Evolutionary conservation across 1,140 invertebrate genomes (phyloP), one percentile per base, ranked within the genome.

Genomic region (Cotesia glomerata): DNA sequence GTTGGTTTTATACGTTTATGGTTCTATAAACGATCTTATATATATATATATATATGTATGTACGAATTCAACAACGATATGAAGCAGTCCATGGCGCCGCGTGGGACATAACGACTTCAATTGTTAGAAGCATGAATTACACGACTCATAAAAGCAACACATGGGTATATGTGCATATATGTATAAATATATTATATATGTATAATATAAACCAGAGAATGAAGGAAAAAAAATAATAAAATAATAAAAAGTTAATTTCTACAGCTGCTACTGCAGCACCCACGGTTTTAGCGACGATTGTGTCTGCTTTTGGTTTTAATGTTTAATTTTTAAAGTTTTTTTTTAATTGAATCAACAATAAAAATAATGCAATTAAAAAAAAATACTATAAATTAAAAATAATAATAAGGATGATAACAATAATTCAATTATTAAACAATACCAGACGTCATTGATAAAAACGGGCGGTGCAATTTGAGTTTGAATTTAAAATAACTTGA

Each of bases 101-200:
- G 49, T 62, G 64, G 66, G 67, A 72, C 51, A 72, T 70, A 75
- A 75, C 66, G 65, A 72, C 56, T 64, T 36, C 74, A 75, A 75
- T 75, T 72, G 74, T 72, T 72, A 58, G 66, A 67, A 36, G 74
- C 68, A 75, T 75, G 52, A 72, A 75, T 75, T 75, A 75, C 61
- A 39, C 74, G 66, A 72, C 59, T 75, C 74, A 75, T 69, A 72
- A 66, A 39, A 63, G 36, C 32, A 58, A 39, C 45, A 54, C 52
- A 51, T 58, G 58, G 34, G 64, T 68, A 72, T 26, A 71, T 69
- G 45, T 75, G 64, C 58, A 39, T 49, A 18, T 36, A 49, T 56
- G 26, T 39, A 58, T 39, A 52, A 32, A 68, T 45, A 68, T 56
- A n/a, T 58, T 18, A 14, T 18, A 18, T 18, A 14, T 14, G 52